phyloP scores from a whole-genome alignment of 1,140 invertebrate genomes.

The Leptestheria dahalacensis region DNA sequence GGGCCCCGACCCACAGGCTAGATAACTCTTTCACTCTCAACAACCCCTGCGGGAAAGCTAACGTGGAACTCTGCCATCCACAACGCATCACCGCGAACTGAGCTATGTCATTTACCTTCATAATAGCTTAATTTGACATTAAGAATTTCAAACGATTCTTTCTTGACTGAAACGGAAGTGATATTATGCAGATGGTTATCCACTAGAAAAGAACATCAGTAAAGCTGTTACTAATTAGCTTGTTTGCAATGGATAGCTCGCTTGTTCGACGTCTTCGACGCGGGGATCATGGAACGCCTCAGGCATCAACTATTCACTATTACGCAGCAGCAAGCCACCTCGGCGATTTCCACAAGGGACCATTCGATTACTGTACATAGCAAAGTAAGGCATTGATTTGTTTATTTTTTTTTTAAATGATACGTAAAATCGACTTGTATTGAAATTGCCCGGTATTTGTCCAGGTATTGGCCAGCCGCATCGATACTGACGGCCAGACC shows the following conservation, averaged over 20 bases:
- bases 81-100: too few relatives aligned
- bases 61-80: too few relatives aligned
- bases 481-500: conserved; percentile 39
- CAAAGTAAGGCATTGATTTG: conserved; percentile 28
- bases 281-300: conserved; percentile 70
- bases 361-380: conserved; percentile 46
- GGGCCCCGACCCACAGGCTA: background rate
- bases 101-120: background rate
- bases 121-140: background rate
- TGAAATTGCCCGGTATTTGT: conserved; percentile 18
- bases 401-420: background rate
- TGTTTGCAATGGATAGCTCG: conserved; percentile 41
- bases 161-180: background rate
- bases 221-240: background rate
- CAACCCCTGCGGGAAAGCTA: too few relatives aligned
- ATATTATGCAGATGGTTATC: conserved; percentile 15
- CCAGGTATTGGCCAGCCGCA: conserved; percentile 43
- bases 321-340: conserved; percentile 42
- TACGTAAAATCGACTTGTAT: background rate
- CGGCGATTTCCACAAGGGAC: conserved; percentile 32
- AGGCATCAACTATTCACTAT: conserved; percentile 47
- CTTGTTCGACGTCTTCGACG: conserved; percentile 75
- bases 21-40: too few relatives aligned
- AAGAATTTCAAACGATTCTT: conserved; percentile 20
- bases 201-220: conserved; percentile 1